phyloP scores from a whole-genome alignment of 2,888 invertebrate species.

The Euplexia lucipara region DNA sequence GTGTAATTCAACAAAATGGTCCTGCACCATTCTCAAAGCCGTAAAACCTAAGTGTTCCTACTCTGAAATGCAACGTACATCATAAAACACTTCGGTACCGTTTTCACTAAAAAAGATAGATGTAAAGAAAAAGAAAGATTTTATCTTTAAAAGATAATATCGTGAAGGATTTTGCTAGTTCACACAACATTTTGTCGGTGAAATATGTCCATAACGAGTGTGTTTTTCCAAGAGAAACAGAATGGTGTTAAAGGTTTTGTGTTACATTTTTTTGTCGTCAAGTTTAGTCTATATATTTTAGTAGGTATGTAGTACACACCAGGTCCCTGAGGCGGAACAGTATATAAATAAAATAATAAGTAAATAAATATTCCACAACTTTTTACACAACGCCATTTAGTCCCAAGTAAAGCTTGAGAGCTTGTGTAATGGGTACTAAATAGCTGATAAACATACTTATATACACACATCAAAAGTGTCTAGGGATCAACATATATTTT shows the following conservation, averaged over 20 bases:
- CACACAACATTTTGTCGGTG: slow-evolving; percentile 31
- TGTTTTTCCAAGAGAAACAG: slow-evolving; percentile 8
- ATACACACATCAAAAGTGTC: no score
- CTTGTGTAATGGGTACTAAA: no score
- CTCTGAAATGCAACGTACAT: slow-evolving; percentile 41
- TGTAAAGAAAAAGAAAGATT: slow-evolving; percentile 25
- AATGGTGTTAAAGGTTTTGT: neutral
- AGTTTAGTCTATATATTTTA: neutral
- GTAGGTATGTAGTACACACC: neutral
- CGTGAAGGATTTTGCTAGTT: slow-evolving; percentile 22
- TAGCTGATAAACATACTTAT: no score
- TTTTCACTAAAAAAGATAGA: slow-evolving; percentile 23
- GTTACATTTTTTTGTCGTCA: neutral
- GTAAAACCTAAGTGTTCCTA: slow-evolving; percentile 29
- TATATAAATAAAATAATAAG: no score
- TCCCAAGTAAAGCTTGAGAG: no score
- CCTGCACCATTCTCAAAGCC: slow-evolving; percentile 2
- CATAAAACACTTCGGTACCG: slow-evolving; percentile 23
- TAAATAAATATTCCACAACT: no score
- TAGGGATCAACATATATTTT: no score
- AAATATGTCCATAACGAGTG: slow-evolving; percentile 29
- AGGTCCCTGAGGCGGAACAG: no score
- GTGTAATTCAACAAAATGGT: slow-evolving; percentile 28
- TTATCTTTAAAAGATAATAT: slow-evolving; percentile 34
- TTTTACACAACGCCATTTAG: no score